Conservation (phyloP, 2,888 invertebrate species). For the Brachyptera risi region DNA sequence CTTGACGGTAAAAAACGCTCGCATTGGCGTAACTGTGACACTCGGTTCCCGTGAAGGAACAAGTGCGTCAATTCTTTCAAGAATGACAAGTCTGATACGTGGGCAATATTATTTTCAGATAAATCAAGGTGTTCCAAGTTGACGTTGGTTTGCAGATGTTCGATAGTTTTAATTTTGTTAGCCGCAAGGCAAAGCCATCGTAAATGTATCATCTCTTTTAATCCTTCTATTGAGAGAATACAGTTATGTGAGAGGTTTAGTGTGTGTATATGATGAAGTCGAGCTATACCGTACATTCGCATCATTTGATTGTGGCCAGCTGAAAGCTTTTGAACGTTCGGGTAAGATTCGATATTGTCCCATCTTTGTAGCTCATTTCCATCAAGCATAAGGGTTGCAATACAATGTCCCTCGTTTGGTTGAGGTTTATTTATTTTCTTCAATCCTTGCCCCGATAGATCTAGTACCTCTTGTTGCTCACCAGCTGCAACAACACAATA, state of each 20-base stretch:
- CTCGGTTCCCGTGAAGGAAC: slow-evolving; percentile 79
- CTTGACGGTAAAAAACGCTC: slow-evolving; percentile 76
- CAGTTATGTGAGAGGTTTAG: slow-evolving; percentile 84
- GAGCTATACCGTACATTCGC: slow-evolving; percentile 82
- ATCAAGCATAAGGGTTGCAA: slow-evolving; percentile 71
- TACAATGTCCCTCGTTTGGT: slow-evolving; percentile 58
- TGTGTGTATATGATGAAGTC: slow-evolving; percentile 72
- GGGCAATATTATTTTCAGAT: slow-evolving; percentile 83
- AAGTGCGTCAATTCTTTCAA: slow-evolving; percentile 80
- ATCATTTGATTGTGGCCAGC: slow-evolving; percentile 79
- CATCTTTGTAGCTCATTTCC: slow-evolving; percentile 84
- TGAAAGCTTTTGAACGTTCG: slow-evolving; percentile 76
- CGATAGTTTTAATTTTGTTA: slow-evolving; percentile 91
- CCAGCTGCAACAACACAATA: not conserved
- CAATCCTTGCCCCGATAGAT: slow-evolving; percentile 73
- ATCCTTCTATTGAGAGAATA: slow-evolving; percentile 83
- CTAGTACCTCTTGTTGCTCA: slow-evolving; percentile 46
- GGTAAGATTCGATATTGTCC: slow-evolving; percentile 81
- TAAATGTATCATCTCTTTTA: slow-evolving; percentile 77
- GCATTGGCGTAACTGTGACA: slow-evolving; percentile 75
- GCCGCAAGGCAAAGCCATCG: slow-evolving; percentile 79
- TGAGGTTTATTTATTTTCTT: slow-evolving; percentile 67
- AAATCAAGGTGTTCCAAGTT: slow-evolving; percentile 81
- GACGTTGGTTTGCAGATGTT: slow-evolving; percentile 77
- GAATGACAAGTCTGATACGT: slow-evolving; percentile 79